Percentiles rank a stretch among this genome's conserved stretches.
These are phyloP conservation scores for Varanus salvator DNA, from an alignment of 2,113 vertebrate species.

Conservation along the genomic window DNA sequence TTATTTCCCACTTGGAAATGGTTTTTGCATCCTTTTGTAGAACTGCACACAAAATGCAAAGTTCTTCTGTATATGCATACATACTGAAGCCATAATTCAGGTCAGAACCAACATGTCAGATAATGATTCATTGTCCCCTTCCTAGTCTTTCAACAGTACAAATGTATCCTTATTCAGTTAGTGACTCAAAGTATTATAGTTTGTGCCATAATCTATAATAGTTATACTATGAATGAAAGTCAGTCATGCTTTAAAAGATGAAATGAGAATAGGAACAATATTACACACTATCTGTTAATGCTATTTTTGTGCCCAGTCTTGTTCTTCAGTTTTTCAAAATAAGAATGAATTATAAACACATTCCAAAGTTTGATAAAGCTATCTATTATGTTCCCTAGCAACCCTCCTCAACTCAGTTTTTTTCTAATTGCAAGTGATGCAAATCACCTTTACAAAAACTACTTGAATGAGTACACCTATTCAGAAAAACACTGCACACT, in stretches of 20 bases:
- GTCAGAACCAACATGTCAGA: conserved; percentile 54
- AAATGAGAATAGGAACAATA: background rate
- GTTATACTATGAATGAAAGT: background rate
- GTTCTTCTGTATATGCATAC: background rate
- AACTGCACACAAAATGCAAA: conserved; percentile 8
- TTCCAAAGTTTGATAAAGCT: background rate
- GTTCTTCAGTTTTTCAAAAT: background rate
- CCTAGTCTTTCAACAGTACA: conserved; percentile 31
- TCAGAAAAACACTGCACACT: background rate
- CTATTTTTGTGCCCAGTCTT: background rate
- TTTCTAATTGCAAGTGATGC: background rate
- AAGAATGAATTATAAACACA: background rate
- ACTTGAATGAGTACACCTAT: background rate
- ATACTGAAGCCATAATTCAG: conserved; percentile 43
- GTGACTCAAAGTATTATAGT: background rate
- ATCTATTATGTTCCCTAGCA: background rate
- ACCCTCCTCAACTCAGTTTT: background rate
- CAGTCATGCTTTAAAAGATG: background rate
- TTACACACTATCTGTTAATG: background rate
- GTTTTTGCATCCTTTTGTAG: conserved; percentile 37
- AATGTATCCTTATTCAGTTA: background rate
- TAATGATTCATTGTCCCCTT: conserved; percentile 51
- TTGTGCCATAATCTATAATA: background rate
- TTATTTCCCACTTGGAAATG: background rate
- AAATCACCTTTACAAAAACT: background rate